Evolutionary conservation across 2,888 invertebrate genomes (phyloP), one percentile per base, ranked within the genome.

Genomic region (Clanis bilineata): DNA sequence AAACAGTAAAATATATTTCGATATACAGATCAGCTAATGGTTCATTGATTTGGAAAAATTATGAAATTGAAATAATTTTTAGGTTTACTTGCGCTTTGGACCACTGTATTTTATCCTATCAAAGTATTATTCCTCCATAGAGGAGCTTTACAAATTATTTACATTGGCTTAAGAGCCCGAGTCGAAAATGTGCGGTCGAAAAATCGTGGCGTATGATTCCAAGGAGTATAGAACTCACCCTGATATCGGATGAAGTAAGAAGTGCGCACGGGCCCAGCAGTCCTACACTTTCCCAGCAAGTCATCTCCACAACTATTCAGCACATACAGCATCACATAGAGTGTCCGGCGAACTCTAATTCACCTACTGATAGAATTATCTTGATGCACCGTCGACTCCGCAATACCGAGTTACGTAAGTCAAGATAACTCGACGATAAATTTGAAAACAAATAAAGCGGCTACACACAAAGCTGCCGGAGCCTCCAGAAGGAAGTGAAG

Each of bases 201-300:
- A n/a, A n/a, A n/a, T n/a, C n/a, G 28, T 32, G 51, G 47, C 12
- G 15, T 32, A 25, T 51, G 18, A 51, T 32, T 51, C 7, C 36
- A 55, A 61, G 68, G 72, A 67, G 69, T 66, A 64, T 62, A 65
- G 65, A 74, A 92, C 92, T 91, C 88, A 92, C 92, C 89, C 90
- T 85, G 80, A 84, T 80, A 73, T 90, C 90, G 62, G 92, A 87
- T 59, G 92, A 88, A 64, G 92, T 82, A 59, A 93, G 92, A 60
- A 92, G 87, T 74, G 93, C 91, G 78, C 93, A 92, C 66, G 93
- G 93, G 68, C 92, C 92, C 78, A 92, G 85, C 64, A 92, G 85
- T 73, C 92, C 91, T 82, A 92, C 91, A 67, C 87, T 92, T 70
- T 93, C 92, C 93, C 93, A 93, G 83, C 93, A 93, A 83, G 93